A percentile compares a stretch with the other conserved stretches of the same genome.
phyloP scores from a whole-genome alignment of 2,797 vertebrate species.

The Eidolon dupreanum region DNA sequence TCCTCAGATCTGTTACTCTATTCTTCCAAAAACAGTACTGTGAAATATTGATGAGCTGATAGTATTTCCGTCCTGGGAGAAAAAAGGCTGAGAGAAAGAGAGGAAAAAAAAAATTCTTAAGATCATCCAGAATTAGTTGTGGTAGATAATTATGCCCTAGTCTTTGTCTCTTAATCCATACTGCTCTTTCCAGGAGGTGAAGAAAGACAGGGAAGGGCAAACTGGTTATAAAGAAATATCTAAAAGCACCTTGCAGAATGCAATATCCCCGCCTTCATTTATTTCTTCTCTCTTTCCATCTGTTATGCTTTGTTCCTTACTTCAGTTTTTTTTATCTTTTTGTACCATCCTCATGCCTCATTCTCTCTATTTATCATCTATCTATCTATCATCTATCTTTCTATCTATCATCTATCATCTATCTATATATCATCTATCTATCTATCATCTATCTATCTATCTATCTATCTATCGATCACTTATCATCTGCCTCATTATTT shows the following conservation, averaged over 20 bases:
- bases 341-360: neutral
- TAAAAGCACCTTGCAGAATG: neutral
- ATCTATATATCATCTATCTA: neutral
- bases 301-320: neutral
- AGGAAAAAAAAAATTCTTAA: neutral
- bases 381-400: neutral
- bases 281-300: neutral
- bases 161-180: neutral
- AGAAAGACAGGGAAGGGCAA: neutral
- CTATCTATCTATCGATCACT: neutral
- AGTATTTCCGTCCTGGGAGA: neutral
- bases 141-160: neutral
- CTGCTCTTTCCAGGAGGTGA: neutral
- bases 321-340: neutral
- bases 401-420: neutral
- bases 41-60: neutral
- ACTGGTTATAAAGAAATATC: neutral
- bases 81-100: neutral
- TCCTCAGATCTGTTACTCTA: neutral
- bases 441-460: neutral
- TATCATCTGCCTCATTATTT: too few species aligned
- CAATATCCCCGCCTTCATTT: fast-evolving
- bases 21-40: neutral
- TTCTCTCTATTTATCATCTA: neutral
- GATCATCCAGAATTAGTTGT: neutral